Evolutionary conservation across 2,888 invertebrate species (phyloP).

Genomic region (Drosophila sordidapex): DNA sequence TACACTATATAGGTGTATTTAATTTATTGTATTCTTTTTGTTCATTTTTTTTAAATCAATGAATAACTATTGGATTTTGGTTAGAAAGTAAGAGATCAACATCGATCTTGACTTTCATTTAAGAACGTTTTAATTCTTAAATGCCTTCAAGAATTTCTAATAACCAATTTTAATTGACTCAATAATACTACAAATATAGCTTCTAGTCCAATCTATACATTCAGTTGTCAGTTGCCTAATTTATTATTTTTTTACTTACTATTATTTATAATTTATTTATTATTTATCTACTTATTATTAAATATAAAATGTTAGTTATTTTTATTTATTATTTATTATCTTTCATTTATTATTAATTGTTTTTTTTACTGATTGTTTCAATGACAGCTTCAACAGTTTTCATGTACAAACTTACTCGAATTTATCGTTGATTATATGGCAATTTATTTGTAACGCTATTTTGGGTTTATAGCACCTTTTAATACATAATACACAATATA

Average conservation of each 20-base stretch:
- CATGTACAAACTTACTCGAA: not conserved
- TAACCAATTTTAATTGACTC: not conserved
- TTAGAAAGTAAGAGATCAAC: too few species aligned
- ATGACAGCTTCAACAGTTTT: not conserved
- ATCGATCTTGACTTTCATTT: not conserved
- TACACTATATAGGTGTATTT: too few species aligned
- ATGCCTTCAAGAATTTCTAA: not conserved
- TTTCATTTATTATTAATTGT: not conserved
- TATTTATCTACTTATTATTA: not conserved
- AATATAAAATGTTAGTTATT: not conserved
- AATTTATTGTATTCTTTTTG: too few species aligned
- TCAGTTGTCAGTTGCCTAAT: not conserved
- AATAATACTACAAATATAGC: not conserved
- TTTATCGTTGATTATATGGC: conserved; percentile 40
- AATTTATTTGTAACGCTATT: conserved; percentile 39
- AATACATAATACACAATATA: conserved; percentile 16
- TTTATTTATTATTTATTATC: not conserved
- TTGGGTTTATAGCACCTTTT: conserved; percentile 14
- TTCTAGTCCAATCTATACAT: not conserved
- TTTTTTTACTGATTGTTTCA: not conserved
- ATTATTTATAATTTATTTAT: not conserved
- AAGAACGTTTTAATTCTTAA: not conserved
- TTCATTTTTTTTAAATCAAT: too few species aligned
- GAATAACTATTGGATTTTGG: too few species aligned
- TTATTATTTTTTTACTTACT: not conserved